phyloP scores from a whole-genome alignment of 2,113 vertebrate species.

The Pollimyrus isidori region DNA sequence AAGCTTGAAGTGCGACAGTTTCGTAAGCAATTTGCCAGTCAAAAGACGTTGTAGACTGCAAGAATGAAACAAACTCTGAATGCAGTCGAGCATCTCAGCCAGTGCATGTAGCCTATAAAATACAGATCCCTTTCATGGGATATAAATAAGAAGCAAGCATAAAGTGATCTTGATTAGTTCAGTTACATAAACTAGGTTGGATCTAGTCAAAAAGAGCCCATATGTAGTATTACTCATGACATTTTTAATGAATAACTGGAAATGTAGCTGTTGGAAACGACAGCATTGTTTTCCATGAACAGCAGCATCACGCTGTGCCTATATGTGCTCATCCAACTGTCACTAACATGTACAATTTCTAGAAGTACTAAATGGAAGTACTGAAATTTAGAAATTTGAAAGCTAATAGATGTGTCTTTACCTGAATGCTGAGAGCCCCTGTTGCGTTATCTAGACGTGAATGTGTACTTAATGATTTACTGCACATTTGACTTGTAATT shows the following conservation, averaged over 20 bases:
- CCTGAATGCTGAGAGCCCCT: not conserved
- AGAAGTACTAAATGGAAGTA: not conserved
- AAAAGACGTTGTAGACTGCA: not conserved
- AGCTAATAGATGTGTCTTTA: not conserved
- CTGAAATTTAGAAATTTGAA: not conserved
- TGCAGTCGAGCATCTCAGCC: not conserved
- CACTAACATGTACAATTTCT: not conserved
- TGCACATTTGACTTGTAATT: not conserved
- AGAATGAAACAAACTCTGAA: not conserved
- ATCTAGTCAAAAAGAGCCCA: not conserved
- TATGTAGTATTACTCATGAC: not conserved
- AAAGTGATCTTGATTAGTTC: not conserved
- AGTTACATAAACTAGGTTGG: not conserved
- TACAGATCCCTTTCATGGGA: not conserved
- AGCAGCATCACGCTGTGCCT: not conserved
- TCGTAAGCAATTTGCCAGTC: not conserved
- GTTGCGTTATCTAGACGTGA: not conserved
- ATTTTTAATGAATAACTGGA: not conserved
- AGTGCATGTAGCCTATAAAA: not conserved
- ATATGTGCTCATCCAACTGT: not conserved
- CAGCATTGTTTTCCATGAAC: not conserved
- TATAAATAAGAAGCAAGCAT: not conserved
- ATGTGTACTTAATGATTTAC: not conserved
- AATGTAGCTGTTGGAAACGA: not conserved
- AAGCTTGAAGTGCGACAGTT: not conserved